A percentile compares a stretch with the other conserved stretches of the same genome.
Conservation (phyloP, 2,113 vertebrate species). For the Pitta sordida region DNA sequence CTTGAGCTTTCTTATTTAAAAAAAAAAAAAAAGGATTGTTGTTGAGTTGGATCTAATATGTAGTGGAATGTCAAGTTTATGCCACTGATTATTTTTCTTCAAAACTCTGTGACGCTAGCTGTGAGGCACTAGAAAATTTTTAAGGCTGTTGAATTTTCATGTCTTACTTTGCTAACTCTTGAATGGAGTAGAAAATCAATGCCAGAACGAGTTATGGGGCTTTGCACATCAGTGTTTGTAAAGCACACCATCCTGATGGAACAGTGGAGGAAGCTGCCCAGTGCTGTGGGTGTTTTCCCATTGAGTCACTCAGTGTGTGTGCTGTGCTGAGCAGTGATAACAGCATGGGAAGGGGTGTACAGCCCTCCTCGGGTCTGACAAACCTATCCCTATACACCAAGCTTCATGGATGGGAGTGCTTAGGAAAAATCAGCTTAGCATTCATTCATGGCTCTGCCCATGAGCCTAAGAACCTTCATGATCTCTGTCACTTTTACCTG, state of each 20-base stretch:
- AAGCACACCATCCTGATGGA: background rate
- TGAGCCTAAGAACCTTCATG: background rate
- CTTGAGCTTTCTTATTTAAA: background rate
- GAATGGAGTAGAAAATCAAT: background rate
- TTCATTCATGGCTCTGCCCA: background rate
- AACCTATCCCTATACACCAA: background rate
- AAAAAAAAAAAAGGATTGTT: background rate
- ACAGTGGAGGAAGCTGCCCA: background rate
- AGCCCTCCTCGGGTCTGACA: background rate
- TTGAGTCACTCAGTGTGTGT: fast-evolving
- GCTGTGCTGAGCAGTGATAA: fast-evolving
- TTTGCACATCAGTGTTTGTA: background rate
- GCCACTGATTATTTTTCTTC: background rate
- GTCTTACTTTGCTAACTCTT: background rate
- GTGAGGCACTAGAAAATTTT: background rate
- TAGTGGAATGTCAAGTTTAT: background rate
- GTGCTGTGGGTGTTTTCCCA: fast-evolving
- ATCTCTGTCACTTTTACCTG: background rate
- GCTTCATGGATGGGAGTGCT: background rate
- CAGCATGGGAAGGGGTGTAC: background rate
- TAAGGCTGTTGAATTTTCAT: background rate
- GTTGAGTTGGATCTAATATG: background rate
- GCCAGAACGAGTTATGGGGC: background rate
- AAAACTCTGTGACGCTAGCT: background rate
- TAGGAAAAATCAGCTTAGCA: background rate